phyloP scores from a whole-genome alignment of 2,888 invertebrate genomes.

The Lochmaea crataegi region DNA sequence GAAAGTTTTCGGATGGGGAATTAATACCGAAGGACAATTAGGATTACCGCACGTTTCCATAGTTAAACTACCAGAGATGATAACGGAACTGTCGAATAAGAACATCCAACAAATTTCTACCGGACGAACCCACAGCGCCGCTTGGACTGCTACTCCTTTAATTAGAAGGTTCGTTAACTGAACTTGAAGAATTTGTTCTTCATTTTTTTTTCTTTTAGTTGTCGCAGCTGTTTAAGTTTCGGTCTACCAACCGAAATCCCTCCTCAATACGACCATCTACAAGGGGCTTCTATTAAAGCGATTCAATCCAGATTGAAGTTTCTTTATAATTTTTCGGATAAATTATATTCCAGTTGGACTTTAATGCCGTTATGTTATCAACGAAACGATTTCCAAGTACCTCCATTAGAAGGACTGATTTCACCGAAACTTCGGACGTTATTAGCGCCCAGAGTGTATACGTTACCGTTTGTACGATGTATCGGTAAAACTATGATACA shows the following conservation, averaged over 20 bases:
- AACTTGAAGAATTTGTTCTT: not conserved
- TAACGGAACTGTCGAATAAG: slow-evolving; percentile 67
- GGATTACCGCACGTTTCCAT: slow-evolving; percentile 70
- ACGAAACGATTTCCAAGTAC: slow-evolving; percentile 62
- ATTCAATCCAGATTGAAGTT: slow-evolving; percentile 69
- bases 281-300: slow-evolving; percentile 66
- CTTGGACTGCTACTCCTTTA: slow-evolving; percentile 71
- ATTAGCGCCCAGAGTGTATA: slow-evolving; percentile 71
- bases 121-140: slow-evolving; percentile 73
- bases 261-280: slow-evolving; percentile 69
- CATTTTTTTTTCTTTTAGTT: slow-evolving; percentile 10
- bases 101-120: slow-evolving; percentile 72
- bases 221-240: slow-evolving; percentile 62
- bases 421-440: slow-evolving; percentile 67
- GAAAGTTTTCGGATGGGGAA: slow-evolving; percentile 73
- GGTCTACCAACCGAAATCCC: slow-evolving; percentile 69
- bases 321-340: slow-evolving; percentile 73
- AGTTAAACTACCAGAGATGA: slow-evolving; percentile 69
- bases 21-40: slow-evolving; percentile 73
- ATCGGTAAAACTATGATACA: slow-evolving; percentile 76
- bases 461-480: slow-evolving; percentile 72
- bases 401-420: slow-evolving; percentile 64
- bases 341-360: slow-evolving; percentile 71
- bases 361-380: slow-evolving; percentile 66
- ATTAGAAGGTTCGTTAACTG: slow-evolving; percentile 57